Conservation (phyloP, 1,140 invertebrate species). For the Acromyrmex echinatior region DNA sequence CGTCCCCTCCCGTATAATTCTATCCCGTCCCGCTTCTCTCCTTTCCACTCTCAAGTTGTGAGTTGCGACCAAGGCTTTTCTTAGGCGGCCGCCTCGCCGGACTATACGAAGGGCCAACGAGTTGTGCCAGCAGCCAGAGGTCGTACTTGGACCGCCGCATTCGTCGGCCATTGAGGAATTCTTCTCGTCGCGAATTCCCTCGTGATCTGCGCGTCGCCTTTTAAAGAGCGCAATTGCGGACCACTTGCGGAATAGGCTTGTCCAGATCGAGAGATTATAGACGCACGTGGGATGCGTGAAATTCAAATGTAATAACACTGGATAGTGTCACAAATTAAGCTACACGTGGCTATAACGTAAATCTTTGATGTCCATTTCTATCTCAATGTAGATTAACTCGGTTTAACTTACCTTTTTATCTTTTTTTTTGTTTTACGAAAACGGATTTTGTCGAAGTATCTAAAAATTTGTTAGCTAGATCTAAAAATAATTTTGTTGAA, state of each 20-base stretch:
- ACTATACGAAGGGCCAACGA: conserved; percentile 64
- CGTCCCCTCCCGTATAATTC: conserved; percentile 32
- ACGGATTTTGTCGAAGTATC: too few species aligned
- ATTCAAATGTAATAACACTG: conserved; percentile 8
- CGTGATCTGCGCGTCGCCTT: conserved; percentile 31
- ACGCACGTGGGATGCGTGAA: not conserved
- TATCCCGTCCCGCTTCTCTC: not conserved
- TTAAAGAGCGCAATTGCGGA: conserved; percentile 43
- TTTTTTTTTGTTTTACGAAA: too few species aligned
- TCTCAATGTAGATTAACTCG: too few species aligned
- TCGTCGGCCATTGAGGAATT: conserved; percentile 57
- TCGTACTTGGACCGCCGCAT: conserved; percentile 38
- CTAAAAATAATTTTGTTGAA: too few species aligned
- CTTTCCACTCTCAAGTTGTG: not conserved
- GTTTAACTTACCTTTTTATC: too few species aligned
- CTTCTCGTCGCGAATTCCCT: conserved; percentile 16
- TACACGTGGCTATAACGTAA: not conserved
- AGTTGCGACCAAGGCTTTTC: conserved; percentile 53
- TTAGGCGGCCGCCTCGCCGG: conserved; percentile 52
- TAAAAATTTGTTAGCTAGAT: too few species aligned
- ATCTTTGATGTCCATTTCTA: not conserved
- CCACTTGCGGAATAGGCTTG: conserved; percentile 4
- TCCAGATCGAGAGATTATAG: not conserved
- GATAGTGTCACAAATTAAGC: not conserved
- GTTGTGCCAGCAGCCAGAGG: conserved; percentile 49